Evolutionary conservation across 2,797 vertebrate genomes (phyloP).

Genomic region (Luscinia luscinia): DNA sequence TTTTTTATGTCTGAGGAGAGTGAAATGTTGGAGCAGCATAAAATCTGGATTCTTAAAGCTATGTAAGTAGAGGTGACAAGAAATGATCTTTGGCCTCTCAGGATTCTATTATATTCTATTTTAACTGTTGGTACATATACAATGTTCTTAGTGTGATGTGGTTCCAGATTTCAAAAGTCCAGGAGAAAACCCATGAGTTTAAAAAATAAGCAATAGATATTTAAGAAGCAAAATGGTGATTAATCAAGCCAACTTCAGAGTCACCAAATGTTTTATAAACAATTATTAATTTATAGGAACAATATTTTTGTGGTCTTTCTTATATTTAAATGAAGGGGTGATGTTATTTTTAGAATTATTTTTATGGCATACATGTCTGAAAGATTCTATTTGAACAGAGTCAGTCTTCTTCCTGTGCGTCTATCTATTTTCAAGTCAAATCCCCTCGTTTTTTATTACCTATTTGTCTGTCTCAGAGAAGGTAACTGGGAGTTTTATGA

Average conservation of each 20-base stretch:
- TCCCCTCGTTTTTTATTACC: neutral
- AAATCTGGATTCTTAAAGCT: neutral
- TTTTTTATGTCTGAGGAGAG: neutral
- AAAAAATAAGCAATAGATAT: neutral
- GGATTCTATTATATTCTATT: neutral
- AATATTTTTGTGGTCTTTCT: neutral
- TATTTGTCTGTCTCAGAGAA: neutral
- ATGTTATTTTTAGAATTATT: neutral
- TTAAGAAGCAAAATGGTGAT: neutral
- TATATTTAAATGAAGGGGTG: neutral
- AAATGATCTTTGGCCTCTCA: neutral
- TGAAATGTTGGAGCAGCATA: neutral
- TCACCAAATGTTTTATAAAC: neutral
- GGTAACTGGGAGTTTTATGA: neutral
- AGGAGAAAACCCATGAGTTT: accelerated
- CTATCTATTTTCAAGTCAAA: neutral
- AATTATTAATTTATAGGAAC: neutral
- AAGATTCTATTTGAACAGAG: neutral
- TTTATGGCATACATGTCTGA: neutral
- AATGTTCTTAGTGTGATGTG: neutral
- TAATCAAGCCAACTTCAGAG: neutral
- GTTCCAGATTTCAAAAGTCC: neutral
- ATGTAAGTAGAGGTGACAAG: neutral
- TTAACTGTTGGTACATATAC: accelerated
- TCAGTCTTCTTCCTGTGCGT: neutral